A percentile compares a stretch with the other conserved stretches of the same genome.
These are phyloP conservation scores for Oikopleura vanhoeffeni DNA, from an alignment of 23 tunicate species.

Conservation along the genomic window DNA sequence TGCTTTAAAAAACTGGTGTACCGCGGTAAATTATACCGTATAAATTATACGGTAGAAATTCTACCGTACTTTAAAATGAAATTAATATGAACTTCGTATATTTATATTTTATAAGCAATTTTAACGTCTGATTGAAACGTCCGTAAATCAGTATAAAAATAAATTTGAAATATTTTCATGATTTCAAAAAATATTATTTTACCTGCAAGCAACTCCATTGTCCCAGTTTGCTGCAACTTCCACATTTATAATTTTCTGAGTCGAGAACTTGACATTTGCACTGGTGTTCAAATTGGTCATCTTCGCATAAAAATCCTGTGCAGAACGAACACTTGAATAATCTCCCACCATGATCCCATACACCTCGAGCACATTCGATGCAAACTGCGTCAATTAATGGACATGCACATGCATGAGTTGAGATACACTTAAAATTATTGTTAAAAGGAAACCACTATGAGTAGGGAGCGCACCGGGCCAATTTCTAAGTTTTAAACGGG, in stretches of 20 bases:
- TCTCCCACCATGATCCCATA: conserved; percentile 80
- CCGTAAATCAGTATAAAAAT: neutral
- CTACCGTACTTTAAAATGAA: too few species aligned
- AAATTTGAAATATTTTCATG: too few species aligned
- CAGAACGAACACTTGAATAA: conserved; percentile 76
- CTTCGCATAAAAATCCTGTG: conserved; percentile 45
- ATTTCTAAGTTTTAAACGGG: too few species aligned
- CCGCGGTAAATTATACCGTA: too few species aligned
- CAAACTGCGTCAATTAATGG: conserved; percentile 60
- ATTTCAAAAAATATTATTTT: too few species aligned
- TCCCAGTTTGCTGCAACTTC: conserved; percentile 52
- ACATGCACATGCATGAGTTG: conserved; percentile 70
- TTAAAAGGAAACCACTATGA: too few species aligned
- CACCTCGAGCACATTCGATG: conserved; percentile 53
- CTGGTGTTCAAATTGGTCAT: conserved; percentile 92
- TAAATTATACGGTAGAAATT: too few species aligned
- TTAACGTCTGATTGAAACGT: neutral
- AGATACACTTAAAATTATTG: too few species aligned
- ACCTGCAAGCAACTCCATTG: conserved; percentile 70
- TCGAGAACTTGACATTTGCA: conserved; percentile 70
- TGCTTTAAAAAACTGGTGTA: too few species aligned
- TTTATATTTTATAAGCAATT: neutral
- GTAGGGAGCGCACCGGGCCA: too few species aligned
- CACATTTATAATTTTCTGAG: conserved; percentile 56
- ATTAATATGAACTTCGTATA: too few species aligned